Evolutionary conservation across 1,140 invertebrate species (phyloP).

Genomic region (Campodea augens): DNA sequence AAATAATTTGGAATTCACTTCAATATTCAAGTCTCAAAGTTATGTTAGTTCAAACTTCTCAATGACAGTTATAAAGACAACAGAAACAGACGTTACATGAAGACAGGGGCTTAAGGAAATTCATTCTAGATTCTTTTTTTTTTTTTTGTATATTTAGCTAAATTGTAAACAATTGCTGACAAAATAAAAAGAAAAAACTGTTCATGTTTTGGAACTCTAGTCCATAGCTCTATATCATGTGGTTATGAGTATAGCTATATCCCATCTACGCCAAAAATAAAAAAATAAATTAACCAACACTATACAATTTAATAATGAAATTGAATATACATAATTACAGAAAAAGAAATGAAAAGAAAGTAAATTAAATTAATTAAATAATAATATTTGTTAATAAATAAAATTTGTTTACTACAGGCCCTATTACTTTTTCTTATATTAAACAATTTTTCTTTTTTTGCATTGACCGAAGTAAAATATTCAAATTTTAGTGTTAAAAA

Average conservation of each 20-base stretch:
- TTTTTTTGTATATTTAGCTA: neutral
- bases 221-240: too few species aligned
- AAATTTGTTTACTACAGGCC: too few species aligned
- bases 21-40: neutral
- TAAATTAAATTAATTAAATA: too few species aligned
- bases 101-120: neutral
- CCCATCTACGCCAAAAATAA: too few species aligned
- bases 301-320: neutral
- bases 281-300: constrained; percentile 2
- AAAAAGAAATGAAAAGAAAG: constrained; percentile 1
- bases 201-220: too few species aligned
- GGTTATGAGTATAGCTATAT: too few species aligned
- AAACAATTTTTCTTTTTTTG: too few species aligned
- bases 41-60: neutral
- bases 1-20: neutral
- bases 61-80: neutral
- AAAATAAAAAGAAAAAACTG: too few species aligned
- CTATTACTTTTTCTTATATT: too few species aligned
- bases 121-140: neutral
- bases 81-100: neutral
- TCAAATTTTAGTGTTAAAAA: too few species aligned
- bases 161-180: neutral
- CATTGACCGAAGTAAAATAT: too few species aligned
- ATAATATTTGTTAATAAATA: too few species aligned
- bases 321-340: neutral